Conservation (phyloP, 2,113 vertebrate genomes). For the Melanerpes aurifrons region DNA sequence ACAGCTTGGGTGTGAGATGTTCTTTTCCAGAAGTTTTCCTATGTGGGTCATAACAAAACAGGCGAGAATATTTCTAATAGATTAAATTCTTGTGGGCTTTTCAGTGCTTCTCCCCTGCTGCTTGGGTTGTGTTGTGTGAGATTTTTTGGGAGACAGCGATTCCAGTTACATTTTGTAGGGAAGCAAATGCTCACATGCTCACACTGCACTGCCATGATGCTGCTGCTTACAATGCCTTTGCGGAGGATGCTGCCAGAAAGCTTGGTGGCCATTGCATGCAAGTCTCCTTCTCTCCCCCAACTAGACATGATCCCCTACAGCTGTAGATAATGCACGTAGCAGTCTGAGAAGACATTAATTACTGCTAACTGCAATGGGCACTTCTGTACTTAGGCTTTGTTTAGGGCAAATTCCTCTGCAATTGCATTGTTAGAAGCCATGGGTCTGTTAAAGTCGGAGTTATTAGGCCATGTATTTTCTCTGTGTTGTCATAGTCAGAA, state of each 20-base stretch:
- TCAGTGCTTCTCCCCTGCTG: not conserved
- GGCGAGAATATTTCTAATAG: slow-evolving; percentile 48
- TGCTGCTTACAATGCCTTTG: not conserved
- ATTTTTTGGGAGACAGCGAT: not conserved
- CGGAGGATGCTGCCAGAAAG: not conserved
- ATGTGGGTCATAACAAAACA: not conserved
- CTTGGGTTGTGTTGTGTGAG: not conserved
- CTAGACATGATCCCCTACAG: not conserved
- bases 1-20: not conserved
- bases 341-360: slow-evolving; percentile 40
- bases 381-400: slow-evolving; percentile 44
- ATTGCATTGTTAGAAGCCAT: slow-evolving; percentile 59
- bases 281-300: not conserved
- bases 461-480: slow-evolving; percentile 55
- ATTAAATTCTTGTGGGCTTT: slow-evolving; percentile 52
- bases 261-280: not conserved
- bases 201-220: not conserved
- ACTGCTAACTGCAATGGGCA: not conserved
- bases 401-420: slow-evolving; percentile 56
- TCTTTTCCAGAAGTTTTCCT: not conserved
- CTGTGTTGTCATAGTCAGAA: slow-evolving; percentile 42
- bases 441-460: slow-evolving; percentile 47
- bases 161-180: not conserved
- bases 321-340: not conserved
- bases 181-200: not conserved